Conservation (phyloP, 2,888 invertebrate species). For the Glyphotaelius pellucidus region DNA sequence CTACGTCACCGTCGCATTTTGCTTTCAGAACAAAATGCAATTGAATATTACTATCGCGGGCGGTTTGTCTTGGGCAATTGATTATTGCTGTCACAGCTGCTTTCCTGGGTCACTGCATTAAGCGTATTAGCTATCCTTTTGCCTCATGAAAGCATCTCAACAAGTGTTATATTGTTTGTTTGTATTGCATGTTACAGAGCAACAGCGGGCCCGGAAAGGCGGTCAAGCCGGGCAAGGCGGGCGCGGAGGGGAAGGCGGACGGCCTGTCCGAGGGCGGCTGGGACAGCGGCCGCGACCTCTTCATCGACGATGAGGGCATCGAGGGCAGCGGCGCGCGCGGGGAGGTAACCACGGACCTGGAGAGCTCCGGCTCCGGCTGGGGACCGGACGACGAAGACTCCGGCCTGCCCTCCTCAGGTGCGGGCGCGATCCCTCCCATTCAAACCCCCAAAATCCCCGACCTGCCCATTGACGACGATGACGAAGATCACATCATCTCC, state of each 20-base stretch:
- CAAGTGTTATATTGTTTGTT: neutral
- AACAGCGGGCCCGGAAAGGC: slow-evolving; percentile 71
- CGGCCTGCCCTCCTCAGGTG: slow-evolving; percentile 68
- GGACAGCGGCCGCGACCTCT: slow-evolving; percentile 81
- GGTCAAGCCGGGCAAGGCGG: slow-evolving; percentile 63
- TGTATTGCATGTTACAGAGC: slow-evolving; percentile 43
- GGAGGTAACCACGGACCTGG: slow-evolving; percentile 85
- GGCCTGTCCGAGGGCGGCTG: slow-evolving; percentile 13
- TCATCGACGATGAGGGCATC: slow-evolving; percentile 87
- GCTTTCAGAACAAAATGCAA: neutral
- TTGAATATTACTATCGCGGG: too few relatives aligned
- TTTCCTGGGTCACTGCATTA: too few relatives aligned
- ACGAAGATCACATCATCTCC: slow-evolving; percentile 69
- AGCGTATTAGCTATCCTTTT: too few relatives aligned
- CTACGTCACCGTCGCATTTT: too few relatives aligned
- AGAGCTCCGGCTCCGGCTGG: slow-evolving; percentile 91
- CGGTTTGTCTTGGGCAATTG: too few relatives aligned
- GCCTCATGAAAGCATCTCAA: neutral
- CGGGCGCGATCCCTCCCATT: slow-evolving; percentile 44
- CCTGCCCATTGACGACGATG: slow-evolving; percentile 73
- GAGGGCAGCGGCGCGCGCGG: slow-evolving; percentile 84
- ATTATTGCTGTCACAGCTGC: too few relatives aligned
- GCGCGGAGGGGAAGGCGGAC: slow-evolving; percentile 70
- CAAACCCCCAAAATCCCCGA: neutral
- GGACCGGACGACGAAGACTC: slow-evolving; percentile 89